phyloP scores from a whole-genome alignment of 1,140 invertebrate genomes.

The Sycophila sp. region DNA sequence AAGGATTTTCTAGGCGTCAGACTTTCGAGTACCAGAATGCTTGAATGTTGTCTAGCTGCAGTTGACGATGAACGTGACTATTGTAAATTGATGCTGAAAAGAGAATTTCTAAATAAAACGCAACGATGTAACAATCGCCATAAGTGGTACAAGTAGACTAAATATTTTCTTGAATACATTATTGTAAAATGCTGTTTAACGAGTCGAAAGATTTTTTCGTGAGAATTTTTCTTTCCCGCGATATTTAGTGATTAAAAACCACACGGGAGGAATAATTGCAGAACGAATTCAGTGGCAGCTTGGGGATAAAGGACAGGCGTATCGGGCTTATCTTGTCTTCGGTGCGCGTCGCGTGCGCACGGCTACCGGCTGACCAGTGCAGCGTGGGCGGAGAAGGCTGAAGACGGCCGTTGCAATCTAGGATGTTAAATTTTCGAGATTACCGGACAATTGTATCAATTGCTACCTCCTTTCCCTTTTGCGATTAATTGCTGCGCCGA shows the following conservation, averaged over 20 bases:
- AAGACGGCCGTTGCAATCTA: neutral
- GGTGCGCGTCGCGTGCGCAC: neutral
- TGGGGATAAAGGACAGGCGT: neutral
- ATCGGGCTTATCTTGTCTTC: slow-evolving; percentile 14
- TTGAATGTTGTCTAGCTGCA: too few relatives aligned
- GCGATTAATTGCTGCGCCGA: neutral
- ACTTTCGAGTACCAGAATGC: too few relatives aligned
- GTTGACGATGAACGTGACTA: too few relatives aligned
- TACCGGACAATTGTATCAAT: slow-evolving; percentile 9
- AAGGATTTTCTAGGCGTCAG: too few relatives aligned
- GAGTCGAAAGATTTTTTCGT: neutral
- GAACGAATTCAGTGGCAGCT: neutral
- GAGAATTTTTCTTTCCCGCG: neutral
- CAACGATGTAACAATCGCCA: too few relatives aligned
- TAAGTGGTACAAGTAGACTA: too few relatives aligned
- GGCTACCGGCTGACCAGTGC: slow-evolving; percentile 2
- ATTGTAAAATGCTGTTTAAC: too few relatives aligned
- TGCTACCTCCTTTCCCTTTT: neutral
- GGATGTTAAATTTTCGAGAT: slow-evolving; percentile 15
- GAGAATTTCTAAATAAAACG: too few relatives aligned
- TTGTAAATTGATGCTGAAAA: too few relatives aligned
- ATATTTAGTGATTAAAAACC: neutral
- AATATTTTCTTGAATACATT: too few relatives aligned
- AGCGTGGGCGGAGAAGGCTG: slow-evolving; percentile 2
- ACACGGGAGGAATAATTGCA: neutral